A percentile compares a stretch with the other conserved stretches of the same genome.
phyloP scores from a whole-genome alignment of 2,888 invertebrate species.

The Tineola bisselliella region DNA sequence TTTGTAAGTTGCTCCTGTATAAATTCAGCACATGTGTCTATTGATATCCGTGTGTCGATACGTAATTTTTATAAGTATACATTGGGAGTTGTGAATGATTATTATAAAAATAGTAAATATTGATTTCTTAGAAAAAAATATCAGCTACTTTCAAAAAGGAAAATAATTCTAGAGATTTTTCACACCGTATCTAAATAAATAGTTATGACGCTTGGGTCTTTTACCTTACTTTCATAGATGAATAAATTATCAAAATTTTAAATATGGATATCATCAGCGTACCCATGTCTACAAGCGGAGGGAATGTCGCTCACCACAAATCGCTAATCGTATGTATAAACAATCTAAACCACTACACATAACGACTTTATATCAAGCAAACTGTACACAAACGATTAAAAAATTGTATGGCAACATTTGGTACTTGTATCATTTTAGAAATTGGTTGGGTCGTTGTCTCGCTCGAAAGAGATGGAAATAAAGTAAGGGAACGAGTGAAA shows the following conservation, averaged over 20 bases:
- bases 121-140: too few species aligned
- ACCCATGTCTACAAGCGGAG: constrained; percentile 27
- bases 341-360: constrained; percentile 21
- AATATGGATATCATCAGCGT: neutral
- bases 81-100: too few species aligned
- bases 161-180: neutral
- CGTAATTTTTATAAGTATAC: too few species aligned
- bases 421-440: constrained; percentile 56
- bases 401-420: constrained; percentile 42
- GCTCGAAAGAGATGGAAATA: constrained; percentile 35
- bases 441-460: constrained; percentile 37
- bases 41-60: too few species aligned
- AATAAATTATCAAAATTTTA: neutral
- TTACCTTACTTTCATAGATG: neutral
- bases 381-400: constrained; percentile 24
- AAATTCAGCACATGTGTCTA: too few species aligned
- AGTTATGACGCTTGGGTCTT: neutral
- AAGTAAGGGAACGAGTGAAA: constrained; percentile 25
- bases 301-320: constrained; percentile 45
- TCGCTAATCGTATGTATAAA: constrained; percentile 48
- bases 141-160: too few species aligned
- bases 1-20: too few species aligned
- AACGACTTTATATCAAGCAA: constrained; percentile 24
- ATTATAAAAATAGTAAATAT: too few species aligned
- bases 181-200: neutral